phyloP scores from a whole-genome alignment of 2,888 invertebrate species.

The Platycheirus rosarum region DNA sequence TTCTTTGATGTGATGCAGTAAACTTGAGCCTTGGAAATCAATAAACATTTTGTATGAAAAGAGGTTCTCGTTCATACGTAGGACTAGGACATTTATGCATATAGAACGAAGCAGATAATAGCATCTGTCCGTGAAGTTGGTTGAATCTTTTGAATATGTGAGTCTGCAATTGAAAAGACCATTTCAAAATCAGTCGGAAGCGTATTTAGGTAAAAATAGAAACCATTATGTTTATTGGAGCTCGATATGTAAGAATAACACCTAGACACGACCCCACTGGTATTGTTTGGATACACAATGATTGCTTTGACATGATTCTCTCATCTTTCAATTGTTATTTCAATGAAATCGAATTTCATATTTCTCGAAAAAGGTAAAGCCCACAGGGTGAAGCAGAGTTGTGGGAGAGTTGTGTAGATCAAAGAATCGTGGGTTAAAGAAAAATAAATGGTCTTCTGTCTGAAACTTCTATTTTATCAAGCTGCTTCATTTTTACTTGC shows the following conservation, averaged over 20 bases:
- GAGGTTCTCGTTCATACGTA: neutral
- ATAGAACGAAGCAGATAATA: neutral
- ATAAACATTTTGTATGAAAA: conserved; percentile 6
- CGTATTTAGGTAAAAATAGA: neutral
- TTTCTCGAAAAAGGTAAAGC: no score
- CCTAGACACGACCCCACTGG: no score
- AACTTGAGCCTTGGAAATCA: conserved; percentile 42
- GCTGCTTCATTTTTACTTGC: no score
- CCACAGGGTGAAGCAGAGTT: no score
- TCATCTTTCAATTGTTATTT: no score
- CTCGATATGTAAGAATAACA: neutral
- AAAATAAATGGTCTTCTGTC: no score
- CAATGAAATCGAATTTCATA: no score
- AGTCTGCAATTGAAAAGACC: conserved; percentile 21
- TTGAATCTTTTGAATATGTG: neutral
- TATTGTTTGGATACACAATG: no score
- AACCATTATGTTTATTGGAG: neutral
- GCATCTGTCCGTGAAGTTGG: conserved; percentile 23
- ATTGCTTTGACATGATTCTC: no score
- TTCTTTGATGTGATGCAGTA: conserved; percentile 29
- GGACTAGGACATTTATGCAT: conserved; percentile 3
- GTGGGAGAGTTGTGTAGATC: no score
- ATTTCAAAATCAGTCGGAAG: conserved; percentile 10
- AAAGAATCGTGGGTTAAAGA: no score
- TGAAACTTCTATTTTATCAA: no score